Conservation (phyloP, 1,140 invertebrate species). For the Atta texana region DNA sequence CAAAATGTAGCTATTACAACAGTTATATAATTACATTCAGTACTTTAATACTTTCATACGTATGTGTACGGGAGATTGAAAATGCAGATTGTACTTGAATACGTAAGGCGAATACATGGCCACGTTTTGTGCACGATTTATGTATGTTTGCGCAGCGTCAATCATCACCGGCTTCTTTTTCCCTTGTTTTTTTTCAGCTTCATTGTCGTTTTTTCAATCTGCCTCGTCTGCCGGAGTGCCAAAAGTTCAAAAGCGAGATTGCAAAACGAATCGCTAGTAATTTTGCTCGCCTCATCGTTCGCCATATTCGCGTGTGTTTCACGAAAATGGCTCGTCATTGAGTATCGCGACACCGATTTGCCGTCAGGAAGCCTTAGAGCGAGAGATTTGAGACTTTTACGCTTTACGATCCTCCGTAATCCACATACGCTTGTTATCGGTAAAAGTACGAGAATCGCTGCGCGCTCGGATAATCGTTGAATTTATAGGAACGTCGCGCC, state of each 20-base stretch:
- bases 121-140: slow-evolving; percentile 24
- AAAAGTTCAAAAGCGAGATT: slow-evolving; percentile 64
- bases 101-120: neutral
- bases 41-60: neutral
- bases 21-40: neutral
- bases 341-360: slow-evolving; percentile 31
- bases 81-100: slow-evolving; percentile 1
- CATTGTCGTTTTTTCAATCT: slow-evolving; percentile 43
- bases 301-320: neutral
- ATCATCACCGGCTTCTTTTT: slow-evolving; percentile 59
- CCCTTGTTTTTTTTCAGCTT: slow-evolving; percentile 37
- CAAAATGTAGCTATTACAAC: no score
- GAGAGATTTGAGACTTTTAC: slow-evolving; percentile 37
- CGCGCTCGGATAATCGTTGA: slow-evolving; percentile 32
- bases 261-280: slow-evolving; percentile 64
- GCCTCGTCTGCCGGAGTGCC: slow-evolving; percentile 1
- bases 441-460: slow-evolving; percentile 35
- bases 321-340: slow-evolving; percentile 3
- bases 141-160: slow-evolving; percentile 68
- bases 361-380: neutral
- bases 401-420: slow-evolving; percentile 36
- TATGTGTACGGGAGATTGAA: neutral
- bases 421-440: slow-evolving; percentile 48
- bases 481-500: slow-evolving; percentile 28
- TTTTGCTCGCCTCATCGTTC: slow-evolving; percentile 54